A percentile compares a stretch with the other conserved stretches of the same genome.
phyloP scores from a whole-genome alignment of 2,113 vertebrate genomes.

The Phainopepla nitens region DNA sequence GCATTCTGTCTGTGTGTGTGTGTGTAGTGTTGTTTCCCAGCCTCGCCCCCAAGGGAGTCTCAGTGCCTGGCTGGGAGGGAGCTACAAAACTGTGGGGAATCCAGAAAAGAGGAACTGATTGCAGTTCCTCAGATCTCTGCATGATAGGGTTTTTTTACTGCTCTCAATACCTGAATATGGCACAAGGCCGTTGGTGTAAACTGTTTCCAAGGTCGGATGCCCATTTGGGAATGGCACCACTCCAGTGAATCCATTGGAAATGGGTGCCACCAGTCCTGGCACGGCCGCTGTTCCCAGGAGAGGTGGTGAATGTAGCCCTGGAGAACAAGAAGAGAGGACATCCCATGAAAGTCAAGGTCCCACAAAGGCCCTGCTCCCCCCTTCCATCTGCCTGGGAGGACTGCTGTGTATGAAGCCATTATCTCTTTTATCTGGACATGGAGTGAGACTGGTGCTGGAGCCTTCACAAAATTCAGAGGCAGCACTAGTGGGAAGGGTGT shows the following conservation, averaged over 20 bases:
- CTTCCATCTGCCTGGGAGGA: not conserved
- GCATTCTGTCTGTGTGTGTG: not conserved
- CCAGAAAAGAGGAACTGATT: not conserved
- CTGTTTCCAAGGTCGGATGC: slow-evolving; percentile 89
- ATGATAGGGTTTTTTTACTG: not conserved
- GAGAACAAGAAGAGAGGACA: not conserved
- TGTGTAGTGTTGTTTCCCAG: not conserved
- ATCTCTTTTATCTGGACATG: accelerated
- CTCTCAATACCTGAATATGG: slow-evolving; percentile 83
- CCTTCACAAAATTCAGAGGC: not conserved
- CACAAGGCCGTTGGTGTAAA: slow-evolving; percentile 92
- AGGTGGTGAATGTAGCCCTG: slow-evolving; percentile 93
- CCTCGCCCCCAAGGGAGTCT: not conserved
- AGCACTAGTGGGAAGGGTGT: not conserved
- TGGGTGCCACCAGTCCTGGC: slow-evolving; percentile 89
- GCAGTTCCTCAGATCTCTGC: not conserved
- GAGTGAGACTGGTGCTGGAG: not conserved
- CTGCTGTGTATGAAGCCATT: not conserved
- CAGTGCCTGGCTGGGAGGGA: not conserved
- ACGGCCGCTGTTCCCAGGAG: slow-evolving; percentile 87
- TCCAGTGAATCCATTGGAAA: slow-evolving; percentile 91
- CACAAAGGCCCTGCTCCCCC: not conserved
- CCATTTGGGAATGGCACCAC: slow-evolving; percentile 90
- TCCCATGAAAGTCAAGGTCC: not conserved
- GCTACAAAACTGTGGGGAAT: not conserved